phyloP scores from a whole-genome alignment of 2,888 invertebrate genomes.

The Adineta ricciae region DNA sequence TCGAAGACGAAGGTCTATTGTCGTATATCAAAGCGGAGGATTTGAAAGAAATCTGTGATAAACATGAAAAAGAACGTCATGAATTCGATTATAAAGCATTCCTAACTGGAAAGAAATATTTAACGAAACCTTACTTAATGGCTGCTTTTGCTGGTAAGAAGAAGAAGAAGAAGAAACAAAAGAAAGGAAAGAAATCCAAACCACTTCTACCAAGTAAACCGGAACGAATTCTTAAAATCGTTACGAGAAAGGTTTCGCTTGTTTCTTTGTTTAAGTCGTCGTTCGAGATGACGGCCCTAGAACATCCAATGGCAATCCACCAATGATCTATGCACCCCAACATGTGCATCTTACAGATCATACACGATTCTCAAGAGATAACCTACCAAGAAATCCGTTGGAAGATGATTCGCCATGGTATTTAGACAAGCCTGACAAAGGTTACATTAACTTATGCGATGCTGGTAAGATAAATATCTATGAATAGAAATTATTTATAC shows the following conservation, averaged over 20 bases:
- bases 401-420: conserved; percentile 50
- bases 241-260: conserved; percentile 43
- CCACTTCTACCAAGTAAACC: not conserved
- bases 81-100: conserved; percentile 47
- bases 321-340: conserved; percentile 43
- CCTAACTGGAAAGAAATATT: conserved; percentile 47
- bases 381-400: conserved; percentile 46
- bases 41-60: conserved; percentile 39
- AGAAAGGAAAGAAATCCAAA: conserved; percentile 33
- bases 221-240: not conserved
- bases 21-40: conserved; percentile 40
- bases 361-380: conserved; percentile 44
- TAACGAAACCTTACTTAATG: conserved; percentile 48
- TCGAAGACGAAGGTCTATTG: conserved; percentile 35
- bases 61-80: conserved; percentile 43
- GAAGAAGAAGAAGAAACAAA: conserved; percentile 46
- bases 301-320: conserved; percentile 45
- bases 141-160: conserved; percentile 48
- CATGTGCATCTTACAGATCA: conserved; percentile 48
- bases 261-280: conserved; percentile 48
- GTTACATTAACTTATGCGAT: conserved; percentile 46
- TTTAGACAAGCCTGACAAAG: conserved; percentile 44
- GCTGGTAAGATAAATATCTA: conserved; percentile 37
- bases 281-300: conserved; percentile 43
- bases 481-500: not conserved